phyloP scores from a whole-genome alignment of 2,888 invertebrate species.

The Drosophila robusta region DNA sequence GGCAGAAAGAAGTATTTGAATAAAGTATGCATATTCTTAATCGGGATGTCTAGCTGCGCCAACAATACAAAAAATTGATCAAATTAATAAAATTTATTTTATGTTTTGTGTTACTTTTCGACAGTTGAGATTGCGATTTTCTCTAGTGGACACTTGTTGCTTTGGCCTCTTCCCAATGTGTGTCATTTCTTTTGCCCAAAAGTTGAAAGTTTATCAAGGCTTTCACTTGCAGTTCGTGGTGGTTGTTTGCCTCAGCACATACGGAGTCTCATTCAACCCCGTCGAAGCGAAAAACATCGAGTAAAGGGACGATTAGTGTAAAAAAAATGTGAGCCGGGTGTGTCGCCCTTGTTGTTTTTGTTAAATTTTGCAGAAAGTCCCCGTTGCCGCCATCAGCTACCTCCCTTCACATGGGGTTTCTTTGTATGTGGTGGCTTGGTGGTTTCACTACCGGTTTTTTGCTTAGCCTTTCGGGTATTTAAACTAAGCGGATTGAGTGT shows the following conservation, averaged over 20 bases:
- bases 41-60: too few relatives aligned
- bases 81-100: too few relatives aligned
- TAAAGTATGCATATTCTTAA: too few relatives aligned
- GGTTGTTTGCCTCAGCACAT: slow-evolving; percentile 48
- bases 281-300: slow-evolving; percentile 60
- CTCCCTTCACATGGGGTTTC: slow-evolving; percentile 33
- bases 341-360: slow-evolving; percentile 78
- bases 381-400: slow-evolving; percentile 39
- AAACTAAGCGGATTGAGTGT: slow-evolving; percentile 79
- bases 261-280: slow-evolving; percentile 36
- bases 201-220: slow-evolving; percentile 35
- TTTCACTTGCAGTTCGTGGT: slow-evolving; percentile 53
- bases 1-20: too few relatives aligned
- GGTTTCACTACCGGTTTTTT: slow-evolving; percentile 66
- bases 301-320: slow-evolving; percentile 73
- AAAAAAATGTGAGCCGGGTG: slow-evolving; percentile 58
- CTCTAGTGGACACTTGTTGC: slow-evolving; percentile 68
- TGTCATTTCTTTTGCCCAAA: slow-evolving; percentile 44
- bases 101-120: too few relatives aligned
- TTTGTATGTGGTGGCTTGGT: slow-evolving; percentile 55
- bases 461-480: slow-evolving; percentile 78
- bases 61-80: too few relatives aligned
- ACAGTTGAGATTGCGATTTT: slow-evolving; percentile 57
- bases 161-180: slow-evolving; percentile 17
- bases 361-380: slow-evolving; percentile 82